A percentile compares a stretch with the other conserved stretches of the same genome.
phyloP scores from a whole-genome alignment of 2,113 vertebrate genomes.

The Fregata magnificens region DNA sequence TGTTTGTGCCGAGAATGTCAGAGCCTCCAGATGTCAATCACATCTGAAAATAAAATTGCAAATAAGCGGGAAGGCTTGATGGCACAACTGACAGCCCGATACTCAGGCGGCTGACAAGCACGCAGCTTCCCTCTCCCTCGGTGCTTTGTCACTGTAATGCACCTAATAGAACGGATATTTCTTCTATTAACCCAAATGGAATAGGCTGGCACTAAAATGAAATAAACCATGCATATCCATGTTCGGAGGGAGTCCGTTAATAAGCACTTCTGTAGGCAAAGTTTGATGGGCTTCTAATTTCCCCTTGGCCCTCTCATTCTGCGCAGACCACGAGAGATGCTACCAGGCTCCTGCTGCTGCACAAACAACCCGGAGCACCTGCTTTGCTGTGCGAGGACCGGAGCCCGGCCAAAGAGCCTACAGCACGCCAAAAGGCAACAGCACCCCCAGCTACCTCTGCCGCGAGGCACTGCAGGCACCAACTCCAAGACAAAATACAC shows the following conservation, averaged over 20 bases:
- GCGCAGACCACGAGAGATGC: accelerated
- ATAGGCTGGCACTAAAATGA: background rate
- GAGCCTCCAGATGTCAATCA: constrained; percentile 92
- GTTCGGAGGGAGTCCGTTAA: background rate
- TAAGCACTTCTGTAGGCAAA: background rate
- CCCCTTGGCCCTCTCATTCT: background rate
- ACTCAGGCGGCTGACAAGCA: constrained; percentile 70
- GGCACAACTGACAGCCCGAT: constrained; percentile 68
- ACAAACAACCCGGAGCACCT: background rate
- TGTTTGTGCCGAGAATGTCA: constrained; percentile 87
- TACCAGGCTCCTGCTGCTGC: background rate
- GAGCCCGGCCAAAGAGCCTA: background rate
- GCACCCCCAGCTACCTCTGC: accelerated
- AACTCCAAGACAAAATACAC: background rate
- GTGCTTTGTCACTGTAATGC: constrained; percentile 49
- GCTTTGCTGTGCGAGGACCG: accelerated
- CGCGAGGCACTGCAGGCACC: accelerated
- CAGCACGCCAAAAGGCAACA: background rate
- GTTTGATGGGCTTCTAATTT: background rate
- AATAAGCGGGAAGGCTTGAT: constrained; percentile 85
- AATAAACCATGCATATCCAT: background rate
- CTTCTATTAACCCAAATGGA: constrained; percentile 44
- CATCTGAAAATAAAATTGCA: constrained; percentile 88
- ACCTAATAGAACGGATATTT: constrained; percentile 63
- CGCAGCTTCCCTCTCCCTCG: constrained; percentile 51